Evolutionary conservation across 2,888 invertebrate genomes (phyloP).

Genomic region (Cheiracanthium punctorium): DNA sequence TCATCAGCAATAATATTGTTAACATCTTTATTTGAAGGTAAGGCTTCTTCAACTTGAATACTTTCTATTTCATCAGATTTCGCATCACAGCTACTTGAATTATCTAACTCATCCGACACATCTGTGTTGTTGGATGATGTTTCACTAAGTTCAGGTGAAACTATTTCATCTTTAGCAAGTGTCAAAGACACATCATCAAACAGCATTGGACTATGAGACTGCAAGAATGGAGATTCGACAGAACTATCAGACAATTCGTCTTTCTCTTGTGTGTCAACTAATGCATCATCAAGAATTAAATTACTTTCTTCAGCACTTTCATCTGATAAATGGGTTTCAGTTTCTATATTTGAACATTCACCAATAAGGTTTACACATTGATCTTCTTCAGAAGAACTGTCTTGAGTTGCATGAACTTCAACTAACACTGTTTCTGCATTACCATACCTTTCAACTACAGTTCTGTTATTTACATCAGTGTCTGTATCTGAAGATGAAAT

Average conservation of each 20-base stretch:
- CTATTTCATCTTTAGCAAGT: background rate
- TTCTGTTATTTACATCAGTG: constrained; percentile 37
- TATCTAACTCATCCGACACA: background rate
- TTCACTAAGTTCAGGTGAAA: background rate
- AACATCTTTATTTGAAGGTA: background rate
- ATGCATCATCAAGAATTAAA: background rate
- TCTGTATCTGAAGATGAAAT: constrained; percentile 52
- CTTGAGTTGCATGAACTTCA: constrained; percentile 72
- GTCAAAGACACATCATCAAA: background rate
- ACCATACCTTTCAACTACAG: constrained; percentile 72
- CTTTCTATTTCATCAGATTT: background rate
- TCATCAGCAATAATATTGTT: background rate
- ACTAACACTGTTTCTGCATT: constrained; percentile 72
- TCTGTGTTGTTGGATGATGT: background rate
- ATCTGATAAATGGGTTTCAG: background rate
- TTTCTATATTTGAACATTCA: background rate
- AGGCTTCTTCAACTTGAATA: background rate
- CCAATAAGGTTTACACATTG: background rate
- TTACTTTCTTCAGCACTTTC: background rate
- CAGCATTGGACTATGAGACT: background rate
- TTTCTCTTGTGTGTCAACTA: background rate
- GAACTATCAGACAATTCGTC: background rate
- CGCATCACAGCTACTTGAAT: background rate
- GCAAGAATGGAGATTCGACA: background rate
- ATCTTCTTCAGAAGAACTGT: constrained; percentile 71